Evolutionary conservation across 2,113 vertebrate species (phyloP).

Genomic region (Mustela nigripes): DNA sequence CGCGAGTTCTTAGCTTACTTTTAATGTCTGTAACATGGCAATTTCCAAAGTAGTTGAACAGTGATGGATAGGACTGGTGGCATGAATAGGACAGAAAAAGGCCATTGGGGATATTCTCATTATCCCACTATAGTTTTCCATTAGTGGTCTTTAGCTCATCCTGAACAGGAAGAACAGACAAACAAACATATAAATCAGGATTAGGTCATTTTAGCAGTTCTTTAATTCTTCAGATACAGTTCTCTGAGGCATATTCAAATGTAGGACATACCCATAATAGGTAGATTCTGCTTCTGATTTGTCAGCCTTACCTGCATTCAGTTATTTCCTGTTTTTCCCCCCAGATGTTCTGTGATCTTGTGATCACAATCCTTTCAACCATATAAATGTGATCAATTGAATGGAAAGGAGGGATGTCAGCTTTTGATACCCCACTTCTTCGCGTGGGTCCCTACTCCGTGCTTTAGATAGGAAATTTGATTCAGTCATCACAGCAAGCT

Average conservation of each 20-base stretch:
- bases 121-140: background rate
- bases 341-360: background rate
- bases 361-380: background rate
- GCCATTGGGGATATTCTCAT: background rate
- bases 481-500: background rate
- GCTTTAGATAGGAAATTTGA: background rate
- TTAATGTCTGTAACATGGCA: background rate
- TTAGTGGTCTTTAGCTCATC: background rate
- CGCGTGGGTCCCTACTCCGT: accelerated
- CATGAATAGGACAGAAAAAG: background rate
- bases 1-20: background rate
- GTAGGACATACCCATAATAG: background rate
- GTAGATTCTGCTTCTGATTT: background rate
- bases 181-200: background rate
- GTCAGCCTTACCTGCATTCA: background rate
- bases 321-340: accelerated
- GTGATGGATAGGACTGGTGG: background rate
- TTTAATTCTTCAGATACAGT: background rate
- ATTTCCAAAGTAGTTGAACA: background rate
- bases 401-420: background rate
- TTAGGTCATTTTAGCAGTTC: background rate
- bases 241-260: background rate
- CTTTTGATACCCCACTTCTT: background rate
- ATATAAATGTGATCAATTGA: background rate
- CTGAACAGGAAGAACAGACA: background rate